Conservation (phyloP, 2,113 vertebrate genomes). For the Percina caprodes region DNA sequence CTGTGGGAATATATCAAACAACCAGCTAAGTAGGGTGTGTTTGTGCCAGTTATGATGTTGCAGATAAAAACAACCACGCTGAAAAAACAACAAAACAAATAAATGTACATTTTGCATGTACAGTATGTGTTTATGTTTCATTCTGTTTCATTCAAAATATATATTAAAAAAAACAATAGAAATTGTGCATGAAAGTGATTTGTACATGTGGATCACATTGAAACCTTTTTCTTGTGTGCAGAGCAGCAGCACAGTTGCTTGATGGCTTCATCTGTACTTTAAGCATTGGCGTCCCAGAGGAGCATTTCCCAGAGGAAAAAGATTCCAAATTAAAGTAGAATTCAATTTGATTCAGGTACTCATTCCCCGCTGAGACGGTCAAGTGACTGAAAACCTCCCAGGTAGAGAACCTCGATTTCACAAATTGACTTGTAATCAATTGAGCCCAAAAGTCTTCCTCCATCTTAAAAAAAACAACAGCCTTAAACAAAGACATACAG, state of each 20-base stretch:
- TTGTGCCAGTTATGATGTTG: slow-evolving; percentile 8
- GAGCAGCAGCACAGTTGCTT: not conserved
- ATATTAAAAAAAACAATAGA: not conserved
- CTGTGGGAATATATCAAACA: slow-evolving; percentile 46
- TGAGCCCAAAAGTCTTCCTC: not conserved
- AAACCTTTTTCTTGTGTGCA: not conserved
- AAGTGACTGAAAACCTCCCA: slow-evolving; percentile 31
- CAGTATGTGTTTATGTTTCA: not conserved
- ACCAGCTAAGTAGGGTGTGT: not conserved
- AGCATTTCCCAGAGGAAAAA: slow-evolving; percentile 12
- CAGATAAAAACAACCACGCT: not conserved
- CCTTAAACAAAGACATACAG: not conserved
- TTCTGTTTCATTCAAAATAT: not conserved
- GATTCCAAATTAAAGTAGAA: not conserved
- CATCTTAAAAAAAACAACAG: not conserved
- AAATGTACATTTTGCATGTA: not conserved
- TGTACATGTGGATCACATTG: not conserved
- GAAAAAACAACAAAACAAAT: not conserved
- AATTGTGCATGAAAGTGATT: not conserved
- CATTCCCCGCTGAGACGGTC: not conserved
- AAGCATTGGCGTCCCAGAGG: not conserved
- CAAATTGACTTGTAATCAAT: slow-evolving; percentile 36
- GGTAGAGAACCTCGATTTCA: slow-evolving; percentile 14
- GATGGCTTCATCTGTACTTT: slow-evolving; percentile 33
- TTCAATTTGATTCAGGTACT: slow-evolving; percentile 3